A percentile compares a stretch with the other conserved stretches of the same genome.
phyloP scores from a whole-genome alignment of 1,140 invertebrate genomes.

The Sipha flava region DNA sequence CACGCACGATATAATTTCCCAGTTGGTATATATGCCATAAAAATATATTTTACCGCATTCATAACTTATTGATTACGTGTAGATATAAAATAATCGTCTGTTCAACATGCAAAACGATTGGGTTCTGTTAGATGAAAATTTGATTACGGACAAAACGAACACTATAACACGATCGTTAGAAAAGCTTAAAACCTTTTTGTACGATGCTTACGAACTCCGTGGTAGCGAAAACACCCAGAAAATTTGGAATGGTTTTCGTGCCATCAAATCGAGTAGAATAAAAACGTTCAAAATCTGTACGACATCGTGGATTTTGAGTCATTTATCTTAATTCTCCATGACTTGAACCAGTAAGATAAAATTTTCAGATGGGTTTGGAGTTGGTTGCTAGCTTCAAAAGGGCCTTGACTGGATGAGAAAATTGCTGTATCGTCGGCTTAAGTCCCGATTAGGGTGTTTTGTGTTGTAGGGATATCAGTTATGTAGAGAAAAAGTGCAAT shows the following conservation, averaged over 20 bases:
- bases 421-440: no score
- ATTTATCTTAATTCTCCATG: background rate
- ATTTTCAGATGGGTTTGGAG: background rate
- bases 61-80: no score
- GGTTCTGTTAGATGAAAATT: background rate
- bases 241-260: constrained; percentile 4
- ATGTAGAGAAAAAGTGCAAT: constrained; percentile 21
- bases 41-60: no score
- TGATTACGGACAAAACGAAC: no score
- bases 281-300: background rate
- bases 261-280: background rate
- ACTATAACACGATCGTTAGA: no score
- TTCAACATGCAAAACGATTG: constrained; percentile 11
- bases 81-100: background rate
- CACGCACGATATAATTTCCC: no score
- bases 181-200: background rate
- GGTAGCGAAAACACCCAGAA: background rate
- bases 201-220: background rate
- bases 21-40: no score
- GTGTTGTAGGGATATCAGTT: background rate
- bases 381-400: background rate
- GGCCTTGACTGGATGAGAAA: background rate
- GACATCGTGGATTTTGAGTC: background rate
- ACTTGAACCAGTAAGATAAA: no score
- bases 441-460: background rate